These are phyloP conservation scores for Cephus sareptanus DNA, from an alignment of 2,888 invertebrate species.

Conservation along the genomic window DNA sequence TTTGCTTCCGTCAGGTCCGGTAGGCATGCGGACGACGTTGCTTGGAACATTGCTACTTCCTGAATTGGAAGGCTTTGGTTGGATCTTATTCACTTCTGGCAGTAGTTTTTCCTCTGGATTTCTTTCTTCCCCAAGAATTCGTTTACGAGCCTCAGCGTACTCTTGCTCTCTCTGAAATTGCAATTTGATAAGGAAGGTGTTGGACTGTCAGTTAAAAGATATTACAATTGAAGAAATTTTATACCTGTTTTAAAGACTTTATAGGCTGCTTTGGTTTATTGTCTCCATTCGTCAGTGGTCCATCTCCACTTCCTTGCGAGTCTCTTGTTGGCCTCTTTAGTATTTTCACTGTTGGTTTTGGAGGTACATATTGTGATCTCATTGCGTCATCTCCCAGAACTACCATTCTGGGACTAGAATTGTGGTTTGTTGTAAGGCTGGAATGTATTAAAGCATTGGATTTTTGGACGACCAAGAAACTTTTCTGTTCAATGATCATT, in stretches of 20 bases:
- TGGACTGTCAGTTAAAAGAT: neutral
- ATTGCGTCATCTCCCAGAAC: constrained; percentile 83
- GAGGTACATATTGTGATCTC: constrained; percentile 82
- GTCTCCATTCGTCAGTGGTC: constrained; percentile 74
- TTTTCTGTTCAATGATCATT: neutral
- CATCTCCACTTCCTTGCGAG: constrained; percentile 66
- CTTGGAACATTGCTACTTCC: constrained; percentile 33
- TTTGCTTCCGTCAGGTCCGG: constrained; percentile 82
- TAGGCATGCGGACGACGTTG: constrained; percentile 77
- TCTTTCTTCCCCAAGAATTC: constrained; percentile 89
- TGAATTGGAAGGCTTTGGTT: constrained; percentile 48
- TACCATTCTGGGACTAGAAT: constrained; percentile 71
- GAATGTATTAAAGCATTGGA: neutral
- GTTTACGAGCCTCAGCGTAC: constrained; percentile 89
- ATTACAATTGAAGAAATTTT: constrained; percentile 7
- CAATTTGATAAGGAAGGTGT: neutral
- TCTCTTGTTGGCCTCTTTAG: constrained; percentile 77
- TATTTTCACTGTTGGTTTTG: constrained; percentile 86
- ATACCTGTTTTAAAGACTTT: constrained; percentile 79
- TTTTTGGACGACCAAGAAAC: neutral
- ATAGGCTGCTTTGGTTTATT: constrained; percentile 79
- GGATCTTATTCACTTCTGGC: constrained; percentile 62
- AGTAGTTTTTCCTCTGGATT: constrained; percentile 76
- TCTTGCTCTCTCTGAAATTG: constrained; percentile 84
- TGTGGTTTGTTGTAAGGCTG: constrained; percentile 33